phyloP scores from a whole-genome alignment of 2,113 vertebrate species.

The Poeciliopsis retropinna region DNA sequence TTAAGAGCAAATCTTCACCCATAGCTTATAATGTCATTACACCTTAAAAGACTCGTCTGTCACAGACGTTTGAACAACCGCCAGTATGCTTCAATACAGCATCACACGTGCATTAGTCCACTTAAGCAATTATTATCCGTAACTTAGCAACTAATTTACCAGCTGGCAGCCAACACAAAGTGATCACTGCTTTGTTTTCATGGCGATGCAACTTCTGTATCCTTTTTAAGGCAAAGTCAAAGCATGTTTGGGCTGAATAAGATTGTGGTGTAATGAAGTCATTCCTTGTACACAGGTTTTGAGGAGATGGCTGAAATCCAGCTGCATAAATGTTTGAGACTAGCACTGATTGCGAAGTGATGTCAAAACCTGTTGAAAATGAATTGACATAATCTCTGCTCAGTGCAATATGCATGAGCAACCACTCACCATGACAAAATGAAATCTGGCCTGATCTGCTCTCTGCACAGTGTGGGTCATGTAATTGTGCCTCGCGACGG shows the following conservation, averaged over 20 bases:
- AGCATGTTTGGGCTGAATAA: constrained; percentile 5
- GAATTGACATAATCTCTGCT: constrained; percentile 62
- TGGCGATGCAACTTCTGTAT: background rate
- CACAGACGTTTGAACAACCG: constrained; percentile 22
- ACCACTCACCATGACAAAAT: constrained; percentile 52
- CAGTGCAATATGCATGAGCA: constrained; percentile 63
- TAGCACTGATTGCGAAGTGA: constrained; percentile 47
- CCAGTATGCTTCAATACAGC: constrained; percentile 8
- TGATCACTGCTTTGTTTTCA: background rate
- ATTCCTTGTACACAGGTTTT: background rate
- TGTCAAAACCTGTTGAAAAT: constrained; percentile 59
- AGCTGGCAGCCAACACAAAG: constrained; percentile 21
- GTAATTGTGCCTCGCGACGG: constrained; percentile 65
- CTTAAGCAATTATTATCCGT: constrained; percentile 26
- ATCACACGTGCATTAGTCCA: constrained; percentile 22
- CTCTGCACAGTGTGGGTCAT: constrained; percentile 46
- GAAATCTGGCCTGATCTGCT: constrained; percentile 45
- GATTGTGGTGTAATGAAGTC: constrained; percentile 11
- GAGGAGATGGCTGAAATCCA: constrained; percentile 41
- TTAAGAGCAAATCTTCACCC: background rate
- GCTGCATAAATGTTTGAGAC: constrained; percentile 56
- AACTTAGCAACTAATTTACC: constrained; percentile 41
- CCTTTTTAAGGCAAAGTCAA: background rate
- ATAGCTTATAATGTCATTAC: background rate
- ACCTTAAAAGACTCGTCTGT: constrained; percentile 14